A percentile compares a stretch with the other conserved stretches of the same genome.
Conservation (phyloP, 1,140 invertebrate genomes). For the Drosophila kohkoa region DNA sequence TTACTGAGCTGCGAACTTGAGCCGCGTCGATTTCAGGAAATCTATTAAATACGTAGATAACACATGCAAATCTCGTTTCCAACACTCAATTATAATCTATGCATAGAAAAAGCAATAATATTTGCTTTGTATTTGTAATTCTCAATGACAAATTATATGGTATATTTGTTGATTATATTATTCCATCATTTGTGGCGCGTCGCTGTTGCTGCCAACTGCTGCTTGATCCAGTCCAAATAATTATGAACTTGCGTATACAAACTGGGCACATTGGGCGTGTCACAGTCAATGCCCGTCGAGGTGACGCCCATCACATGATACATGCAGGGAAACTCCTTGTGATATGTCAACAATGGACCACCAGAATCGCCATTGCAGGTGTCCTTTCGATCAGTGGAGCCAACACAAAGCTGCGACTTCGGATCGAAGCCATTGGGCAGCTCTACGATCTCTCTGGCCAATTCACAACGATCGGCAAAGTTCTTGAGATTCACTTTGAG, state of each 20-base stretch:
- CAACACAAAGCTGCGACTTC: slow-evolving; percentile 89
- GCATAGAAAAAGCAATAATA: not conserved
- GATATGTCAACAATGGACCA: slow-evolving; percentile 70
- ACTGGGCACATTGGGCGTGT: slow-evolving; percentile 54
- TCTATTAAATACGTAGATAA: slow-evolving; percentile 22
- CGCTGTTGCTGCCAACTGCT: slow-evolving; percentile 44
- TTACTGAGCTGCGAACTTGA: slow-evolving; percentile 5
- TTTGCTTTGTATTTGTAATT: not conserved
- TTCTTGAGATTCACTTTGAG: slow-evolving; percentile 85
- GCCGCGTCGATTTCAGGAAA: slow-evolving; percentile 7
- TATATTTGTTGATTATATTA: not conserved
- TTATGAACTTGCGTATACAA: slow-evolving; percentile 69
- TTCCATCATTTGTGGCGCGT: not conserved
- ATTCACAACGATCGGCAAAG: slow-evolving; percentile 29
- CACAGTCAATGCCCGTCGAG: slow-evolving; percentile 66
- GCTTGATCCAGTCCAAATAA: slow-evolving; percentile 75
- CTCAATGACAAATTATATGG: not conserved
- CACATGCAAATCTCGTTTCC: slow-evolving; percentile 21
- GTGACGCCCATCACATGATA: slow-evolving; percentile 76
- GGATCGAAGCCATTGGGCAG: slow-evolving; percentile 85
- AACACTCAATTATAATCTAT: slow-evolving; percentile 15
- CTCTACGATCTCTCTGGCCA: slow-evolving; percentile 31
- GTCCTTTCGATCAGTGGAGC: slow-evolving; percentile 85
- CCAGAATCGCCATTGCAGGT: slow-evolving; percentile 85
- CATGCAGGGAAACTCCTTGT: slow-evolving; percentile 65